Evolutionary conservation across 1,140 invertebrate species (phyloP), one percentile per base, ranked within the genome.

Genomic region (Argopecten irradians): DNA sequence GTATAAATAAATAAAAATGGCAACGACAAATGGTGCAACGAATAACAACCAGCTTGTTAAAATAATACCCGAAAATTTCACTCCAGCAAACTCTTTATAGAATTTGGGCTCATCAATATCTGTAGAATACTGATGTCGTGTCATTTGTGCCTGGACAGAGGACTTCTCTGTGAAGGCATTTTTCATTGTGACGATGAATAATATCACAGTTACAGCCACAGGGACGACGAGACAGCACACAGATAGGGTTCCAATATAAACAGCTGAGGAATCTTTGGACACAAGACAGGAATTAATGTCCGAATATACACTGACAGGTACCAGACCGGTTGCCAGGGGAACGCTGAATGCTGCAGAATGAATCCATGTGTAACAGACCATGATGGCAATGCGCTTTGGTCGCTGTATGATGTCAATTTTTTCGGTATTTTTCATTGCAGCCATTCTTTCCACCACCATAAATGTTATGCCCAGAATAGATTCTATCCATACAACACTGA

Each of bases 1-100:
- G 87, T 93, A 93, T 87, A 93, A 91, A 71, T 92, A 90, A 3
- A 94, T 92, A 84, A 92, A 94, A 14, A 87, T 90, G 0, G 93
- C 89, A 28, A 92, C 86, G 0, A 94, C 71, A 88, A 93, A 94
- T 5, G 94, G 94, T 43, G 91, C 89, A 39, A 93, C 88, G 32
- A 94, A 86, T 36, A 95, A 28, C 5, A 93, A 43, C 94, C 94
- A 95, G 0, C 92, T 28, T 3, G 91, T 84, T 55, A 92, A 92
- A 28, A 95, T 85, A 82, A 93, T 84, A 3, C 91, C 91, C 71
- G 91, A 90, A 83, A 90, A 92, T 83, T 89, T 92, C 8, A 90
- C 90, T 36, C 87, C 46, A 19, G 87, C 55, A 13, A 94, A 87
- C 55, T 94, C 92, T 35, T 87, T 90, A 84, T 89, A 92, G 82